These are phyloP conservation scores for Drosophila mojavensis DNA, from an alignment of 1,140 invertebrate genomes.

Conservation along the genomic window DNA sequence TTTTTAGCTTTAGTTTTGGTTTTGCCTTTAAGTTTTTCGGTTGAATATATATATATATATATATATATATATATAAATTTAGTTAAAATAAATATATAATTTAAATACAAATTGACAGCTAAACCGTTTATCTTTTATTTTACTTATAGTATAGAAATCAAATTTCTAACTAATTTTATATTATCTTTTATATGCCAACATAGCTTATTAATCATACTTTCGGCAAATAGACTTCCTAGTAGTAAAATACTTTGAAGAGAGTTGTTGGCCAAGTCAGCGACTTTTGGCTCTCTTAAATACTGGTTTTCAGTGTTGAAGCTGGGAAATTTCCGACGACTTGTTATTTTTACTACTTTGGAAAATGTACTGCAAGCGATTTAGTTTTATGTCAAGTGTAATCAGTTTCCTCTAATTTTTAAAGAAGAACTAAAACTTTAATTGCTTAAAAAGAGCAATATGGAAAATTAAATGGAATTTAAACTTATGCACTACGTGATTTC, in stretches of 20 bases:
- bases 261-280: neutral
- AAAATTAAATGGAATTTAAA: neutral
- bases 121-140: too few relatives aligned
- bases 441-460: neutral
- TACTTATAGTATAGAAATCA: too few relatives aligned
- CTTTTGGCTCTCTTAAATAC: conserved; percentile 53
- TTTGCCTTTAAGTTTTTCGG: too few relatives aligned
- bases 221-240: neutral
- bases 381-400: neutral
- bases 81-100: too few relatives aligned
- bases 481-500: conserved; percentile 26
- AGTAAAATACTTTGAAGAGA: neutral
- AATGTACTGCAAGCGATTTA: conserved; percentile 21
- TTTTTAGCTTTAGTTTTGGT: too few relatives aligned
- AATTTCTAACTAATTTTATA: too few relatives aligned
- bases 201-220: neutral
- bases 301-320: conserved; percentile 1
- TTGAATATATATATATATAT: too few relatives aligned
- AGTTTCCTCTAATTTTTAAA: neutral
- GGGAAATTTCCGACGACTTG: conserved; percentile 25
- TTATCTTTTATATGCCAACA: too few relatives aligned
- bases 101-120: too few relatives aligned
- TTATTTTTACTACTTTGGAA: neutral
- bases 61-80: too few relatives aligned
- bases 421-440: neutral